Evolutionary conservation across 2,888 invertebrate species (phyloP).

Genomic region (Tipula lateralis): DNA sequence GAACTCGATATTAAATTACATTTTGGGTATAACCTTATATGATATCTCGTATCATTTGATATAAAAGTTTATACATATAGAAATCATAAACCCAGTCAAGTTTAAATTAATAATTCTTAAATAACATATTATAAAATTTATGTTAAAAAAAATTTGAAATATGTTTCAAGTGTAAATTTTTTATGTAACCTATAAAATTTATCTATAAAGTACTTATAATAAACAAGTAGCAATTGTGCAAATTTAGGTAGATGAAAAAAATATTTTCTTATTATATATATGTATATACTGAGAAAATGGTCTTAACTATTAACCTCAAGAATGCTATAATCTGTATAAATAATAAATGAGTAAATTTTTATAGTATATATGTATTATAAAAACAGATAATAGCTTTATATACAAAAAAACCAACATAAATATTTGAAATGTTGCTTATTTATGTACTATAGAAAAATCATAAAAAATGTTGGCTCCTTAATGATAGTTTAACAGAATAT

Average conservation of each 20-base stretch:
- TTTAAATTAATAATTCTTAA: not conserved
- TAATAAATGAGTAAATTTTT: not conserved
- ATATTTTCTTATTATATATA: not conserved
- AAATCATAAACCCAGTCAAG: not conserved
- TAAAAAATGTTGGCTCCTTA: not conserved
- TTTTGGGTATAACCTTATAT: no score
- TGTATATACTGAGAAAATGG: not conserved
- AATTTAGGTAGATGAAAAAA: not conserved
- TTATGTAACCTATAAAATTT: not conserved
- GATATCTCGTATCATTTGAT: no score
- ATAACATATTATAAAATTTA: not conserved
- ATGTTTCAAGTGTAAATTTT: not conserved
- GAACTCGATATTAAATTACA: no score
- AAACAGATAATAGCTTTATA: not conserved
- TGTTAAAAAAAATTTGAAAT: not conserved
- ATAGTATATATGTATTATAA: not conserved
- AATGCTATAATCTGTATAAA: not conserved
- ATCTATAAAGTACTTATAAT: not conserved
- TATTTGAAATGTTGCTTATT: not conserved
- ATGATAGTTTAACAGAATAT: not conserved
- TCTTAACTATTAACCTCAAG: not conserved
- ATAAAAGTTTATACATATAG: not conserved
- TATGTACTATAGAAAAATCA: not conserved
- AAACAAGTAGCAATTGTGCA: not conserved
- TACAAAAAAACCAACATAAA: not conserved